Evolutionary conservation across 1,140 invertebrate species (phyloP), one percentile per base, ranked within the genome.

Genomic region (Drosophila teissieri): DNA sequence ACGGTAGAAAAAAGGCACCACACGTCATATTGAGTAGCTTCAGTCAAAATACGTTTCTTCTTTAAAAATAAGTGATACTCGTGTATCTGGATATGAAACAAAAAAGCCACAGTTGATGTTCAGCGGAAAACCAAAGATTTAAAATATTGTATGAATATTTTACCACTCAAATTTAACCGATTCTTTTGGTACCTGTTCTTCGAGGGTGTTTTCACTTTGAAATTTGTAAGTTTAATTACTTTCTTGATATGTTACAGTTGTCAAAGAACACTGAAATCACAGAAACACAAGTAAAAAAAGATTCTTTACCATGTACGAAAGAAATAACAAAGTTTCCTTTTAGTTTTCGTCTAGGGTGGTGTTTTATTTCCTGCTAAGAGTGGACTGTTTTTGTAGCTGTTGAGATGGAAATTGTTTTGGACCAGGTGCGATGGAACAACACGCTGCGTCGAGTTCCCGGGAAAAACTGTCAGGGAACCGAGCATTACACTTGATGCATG

Each of bases 401-500:
- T 48, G 24, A 36, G 56, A 46, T 55, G 34, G 11, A 48, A 49
- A 27, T 4, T 12, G 5, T 37, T 49, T 52, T 53, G 39, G 48
- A 19, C 27, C 51, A 54, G 40, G 37, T 46, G 34, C 49, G 62
- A 40, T 49, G 34, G 46, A 42, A 78, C 74, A 84, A 85, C 82
- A 78, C 80, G 80, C 80, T 73, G 84, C 90, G 70, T 75, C 82
- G 74, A 80, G 82, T 90, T 86, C 90, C 90, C 90, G 90, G 90
- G 90, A 81, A 91, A 91, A 91, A 91, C 89, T 91, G 80, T 70
- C 83, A 65, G 39, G 42, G 40, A 44, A 56, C 69, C 69, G 67
- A 67, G 75, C 75, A 69, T 81, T 91, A 84, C 89, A 91, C 90
- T 91, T 91, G 89, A 91, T 91, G 90, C 90, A 91, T 90, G 89